phyloP scores from a whole-genome alignment of 2,797 vertebrate genomes.

The Myoxocephalus aenaeus region DNA sequence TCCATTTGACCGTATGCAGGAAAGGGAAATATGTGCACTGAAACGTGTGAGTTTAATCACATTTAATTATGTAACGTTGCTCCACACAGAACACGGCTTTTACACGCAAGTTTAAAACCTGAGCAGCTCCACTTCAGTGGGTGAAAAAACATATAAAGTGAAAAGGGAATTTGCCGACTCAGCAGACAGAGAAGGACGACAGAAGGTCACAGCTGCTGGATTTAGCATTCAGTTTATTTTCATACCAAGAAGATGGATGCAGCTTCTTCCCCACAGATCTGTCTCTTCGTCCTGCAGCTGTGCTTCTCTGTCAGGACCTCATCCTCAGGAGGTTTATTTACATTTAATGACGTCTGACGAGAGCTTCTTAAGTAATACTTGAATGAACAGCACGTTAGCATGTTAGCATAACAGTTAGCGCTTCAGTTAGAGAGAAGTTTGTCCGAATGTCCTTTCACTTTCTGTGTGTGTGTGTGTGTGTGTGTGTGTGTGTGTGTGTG shows the following conservation, averaged over 20 bases:
- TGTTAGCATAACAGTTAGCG: too few species aligned
- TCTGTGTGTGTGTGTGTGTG: neutral
- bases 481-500: neutral
- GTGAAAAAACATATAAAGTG: neutral
- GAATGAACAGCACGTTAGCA: neutral
- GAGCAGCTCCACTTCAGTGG: neutral
- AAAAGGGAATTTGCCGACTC: conserved; percentile 54
- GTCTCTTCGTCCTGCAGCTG: conserved; percentile 16
- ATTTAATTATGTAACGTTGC: neutral
- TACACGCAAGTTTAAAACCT: neutral
- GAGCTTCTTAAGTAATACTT: neutral
- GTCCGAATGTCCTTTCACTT: neutral
- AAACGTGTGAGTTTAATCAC: neutral
- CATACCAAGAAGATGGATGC: conserved; percentile 55
- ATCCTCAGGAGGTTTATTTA: neutral
- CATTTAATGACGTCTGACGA: conserved; percentile 11
- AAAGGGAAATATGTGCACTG: neutral
- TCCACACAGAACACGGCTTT: neutral
- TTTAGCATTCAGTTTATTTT: conserved; percentile 73
- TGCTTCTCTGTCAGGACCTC: neutral
- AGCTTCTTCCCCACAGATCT: conserved; percentile 36
- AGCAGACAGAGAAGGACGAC: conserved; percentile 46
- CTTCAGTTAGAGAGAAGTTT: neutral
- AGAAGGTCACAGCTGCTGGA: conserved; percentile 60
- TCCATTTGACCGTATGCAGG: neutral